Conservation (phyloP, 1,140 invertebrate genomes). For the Bombus difficillimus region DNA sequence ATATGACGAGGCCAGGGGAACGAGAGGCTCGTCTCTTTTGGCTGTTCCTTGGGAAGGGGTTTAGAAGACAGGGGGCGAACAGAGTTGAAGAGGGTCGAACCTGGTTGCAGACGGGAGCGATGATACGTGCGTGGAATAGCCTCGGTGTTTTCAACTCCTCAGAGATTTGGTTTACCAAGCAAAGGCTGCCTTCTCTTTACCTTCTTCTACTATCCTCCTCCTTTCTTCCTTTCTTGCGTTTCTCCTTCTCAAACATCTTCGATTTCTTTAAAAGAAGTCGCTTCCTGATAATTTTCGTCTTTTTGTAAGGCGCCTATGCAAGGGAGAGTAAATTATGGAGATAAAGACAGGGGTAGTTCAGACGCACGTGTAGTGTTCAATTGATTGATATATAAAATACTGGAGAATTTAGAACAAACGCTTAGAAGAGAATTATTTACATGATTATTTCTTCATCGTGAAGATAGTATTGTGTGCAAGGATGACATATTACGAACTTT, state of each 20-base stretch:
- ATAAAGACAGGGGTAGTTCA: not conserved
- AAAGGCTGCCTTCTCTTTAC: slow-evolving; percentile 26
- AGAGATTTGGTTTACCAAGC: slow-evolving; percentile 73
- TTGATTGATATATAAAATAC: too few species aligned
- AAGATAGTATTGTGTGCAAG: too few species aligned
- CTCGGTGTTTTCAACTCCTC: slow-evolving; percentile 72
- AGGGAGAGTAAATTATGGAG: not conserved
- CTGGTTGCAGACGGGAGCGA: slow-evolving; percentile 66
- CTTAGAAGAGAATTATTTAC: too few species aligned
- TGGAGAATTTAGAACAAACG: too few species aligned
- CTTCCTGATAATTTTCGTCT: not conserved
- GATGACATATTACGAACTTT: too few species aligned
- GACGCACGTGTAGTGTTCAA: too few species aligned
- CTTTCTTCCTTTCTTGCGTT: not conserved
- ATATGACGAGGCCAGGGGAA: not conserved
- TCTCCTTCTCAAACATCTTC: slow-evolving; percentile 46
- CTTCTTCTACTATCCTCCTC: not conserved
- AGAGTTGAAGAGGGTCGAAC: slow-evolving; percentile 54
- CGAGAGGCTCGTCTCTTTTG: not conserved
- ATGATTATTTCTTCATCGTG: too few species aligned
- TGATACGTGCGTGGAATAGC: slow-evolving; percentile 77
- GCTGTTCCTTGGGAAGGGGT: slow-evolving; percentile 42
- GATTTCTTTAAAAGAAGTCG: not conserved
- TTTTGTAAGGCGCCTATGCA: not conserved
- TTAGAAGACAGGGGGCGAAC: slow-evolving; percentile 39